phyloP scores from a whole-genome alignment of 2,888 invertebrate species.

The Ernsta delagoae region DNA sequence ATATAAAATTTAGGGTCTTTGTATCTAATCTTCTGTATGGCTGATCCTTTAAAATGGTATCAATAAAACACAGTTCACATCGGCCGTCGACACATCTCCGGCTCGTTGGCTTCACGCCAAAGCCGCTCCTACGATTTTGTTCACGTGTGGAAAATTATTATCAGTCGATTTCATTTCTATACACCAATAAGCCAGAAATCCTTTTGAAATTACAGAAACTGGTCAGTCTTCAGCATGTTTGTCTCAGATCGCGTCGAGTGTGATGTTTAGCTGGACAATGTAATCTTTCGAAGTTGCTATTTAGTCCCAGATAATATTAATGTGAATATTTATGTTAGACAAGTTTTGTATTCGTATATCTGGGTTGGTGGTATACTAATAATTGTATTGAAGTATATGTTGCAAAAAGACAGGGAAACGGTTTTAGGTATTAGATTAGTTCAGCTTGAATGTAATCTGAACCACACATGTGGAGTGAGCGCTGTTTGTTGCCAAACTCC shows the following conservation, averaged over 20 bases:
- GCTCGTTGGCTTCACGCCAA: neutral
- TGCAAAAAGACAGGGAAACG: neutral
- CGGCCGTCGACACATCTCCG: neutral
- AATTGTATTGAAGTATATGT: too few relatives aligned
- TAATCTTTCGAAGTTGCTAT: too few relatives aligned
- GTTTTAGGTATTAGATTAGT: neutral
- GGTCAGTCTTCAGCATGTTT: neutral
- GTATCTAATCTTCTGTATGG: too few relatives aligned
- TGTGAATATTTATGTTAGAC: too few relatives aligned
- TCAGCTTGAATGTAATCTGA: neutral
- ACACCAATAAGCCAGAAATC: neutral
- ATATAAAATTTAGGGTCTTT: too few relatives aligned
- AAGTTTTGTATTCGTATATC: too few relatives aligned
- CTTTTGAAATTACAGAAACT: neutral
- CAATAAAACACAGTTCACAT: neutral
- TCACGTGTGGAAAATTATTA: neutral
- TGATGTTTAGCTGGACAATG: too few relatives aligned
- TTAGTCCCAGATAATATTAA: too few relatives aligned
- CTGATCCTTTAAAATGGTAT: too few relatives aligned
- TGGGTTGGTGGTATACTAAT: too few relatives aligned
- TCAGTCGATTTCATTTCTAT: neutral
- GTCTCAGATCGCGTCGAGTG: too few relatives aligned
- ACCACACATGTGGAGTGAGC: neutral
- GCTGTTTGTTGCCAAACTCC: slow-evolving; percentile 1
- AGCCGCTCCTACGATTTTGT: neutral